Base-by-base conservation (phyloP, 2,113 vertebrate genomes). In the Gavialis gangeticus region DNA sequence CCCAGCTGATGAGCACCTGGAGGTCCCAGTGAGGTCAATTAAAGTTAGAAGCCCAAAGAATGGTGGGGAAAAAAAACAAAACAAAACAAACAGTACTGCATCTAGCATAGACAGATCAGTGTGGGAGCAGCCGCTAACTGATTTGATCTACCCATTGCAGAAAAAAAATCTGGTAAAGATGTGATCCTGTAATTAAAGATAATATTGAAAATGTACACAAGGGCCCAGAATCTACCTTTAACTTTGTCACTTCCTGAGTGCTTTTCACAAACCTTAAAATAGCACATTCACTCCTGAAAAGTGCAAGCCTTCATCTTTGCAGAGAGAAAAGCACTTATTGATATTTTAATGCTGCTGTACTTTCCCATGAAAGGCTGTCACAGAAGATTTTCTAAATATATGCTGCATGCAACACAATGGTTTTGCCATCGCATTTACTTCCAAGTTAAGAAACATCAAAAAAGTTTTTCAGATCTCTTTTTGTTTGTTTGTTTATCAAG, bases 381-480 rank as follows among this genome's bases (percentile, higher is more conserved):
- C 2, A 2, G 87, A 19, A 80, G 58, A 79, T 30, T 27, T 66
- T 67, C 85, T 87, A 95, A 95, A 95, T 91, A 81, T 56, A 73
- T 69, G 59, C 84, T 80, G 25, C 71, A 8, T 25, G 6, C 55
- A 46, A 64, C 56, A 73, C 73, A 59, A 28, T 5, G 28, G 75
- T 69, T 76, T 34, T 79, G 54, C 80, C 58, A 34, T 24, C 69
- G 59, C 15, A 69, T 24, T 25, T 66, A 30, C 55, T 89, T 63
- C 81, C 59, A 78, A 93, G 58, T 83, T 89, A 84, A 88, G 89
- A 58, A 92, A 83, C 34, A 80, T 69, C 84, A 77, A 54, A 56
- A 79, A 93, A 91, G 84, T 58, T 60, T 77, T 55, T 85, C 77
- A 66, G 25, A 25, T 80, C 22, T 57, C 77, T 18, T 4, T 37